Base-by-base conservation (phyloP, 2,888 invertebrate species). In the Dasysyrphus tricinctus region DNA sequence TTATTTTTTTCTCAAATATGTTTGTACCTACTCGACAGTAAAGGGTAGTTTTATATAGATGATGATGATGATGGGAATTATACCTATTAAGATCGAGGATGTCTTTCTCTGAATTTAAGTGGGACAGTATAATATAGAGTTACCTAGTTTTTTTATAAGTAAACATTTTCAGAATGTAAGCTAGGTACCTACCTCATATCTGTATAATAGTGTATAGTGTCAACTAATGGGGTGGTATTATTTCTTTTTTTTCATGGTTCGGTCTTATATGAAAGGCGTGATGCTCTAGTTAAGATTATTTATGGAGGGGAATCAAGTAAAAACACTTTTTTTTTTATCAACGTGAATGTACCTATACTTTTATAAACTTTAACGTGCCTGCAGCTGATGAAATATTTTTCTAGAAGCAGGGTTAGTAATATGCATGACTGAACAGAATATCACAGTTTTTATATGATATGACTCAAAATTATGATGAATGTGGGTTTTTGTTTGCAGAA, bases 51-150 rank as follows among this genome's bases (percentile, higher is more conserved):
- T 29, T 49, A 47, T 54, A 42, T 29, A 42, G 44, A 51, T 39
- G 54, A 69, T 69, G 61, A 69, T 69, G 61, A 69, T 69, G 69
- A 75, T 75, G 70, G 32, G 44, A 59, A 76, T 57, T 76, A 63
- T 79, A n/a, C n/a, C n/a, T n/a, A 74, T 74, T 79, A 67, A 70
- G 81, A 82, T 72, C 72, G n/a, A 77, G 72, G 59, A 49, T 49
- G 56, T 34, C 56, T 76, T 72, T 84, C 51, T 76, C 44, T 76
- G 57, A 59, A 54, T 37, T 70, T 80, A 80, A 80, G 67, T 85
- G 76, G 80, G 57, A 61, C 80, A 69, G 44, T 65, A 34, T 54
- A n/a, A 32, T 54, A 32, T 54, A 32, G 34, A 19, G 32, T 34
- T 47, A 29, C 34, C 16, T 34, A 67, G 34, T 67, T 67, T 67